Base-by-base conservation (phyloP, 2,113 vertebrate species). In the Carassius gibelio region DNA sequence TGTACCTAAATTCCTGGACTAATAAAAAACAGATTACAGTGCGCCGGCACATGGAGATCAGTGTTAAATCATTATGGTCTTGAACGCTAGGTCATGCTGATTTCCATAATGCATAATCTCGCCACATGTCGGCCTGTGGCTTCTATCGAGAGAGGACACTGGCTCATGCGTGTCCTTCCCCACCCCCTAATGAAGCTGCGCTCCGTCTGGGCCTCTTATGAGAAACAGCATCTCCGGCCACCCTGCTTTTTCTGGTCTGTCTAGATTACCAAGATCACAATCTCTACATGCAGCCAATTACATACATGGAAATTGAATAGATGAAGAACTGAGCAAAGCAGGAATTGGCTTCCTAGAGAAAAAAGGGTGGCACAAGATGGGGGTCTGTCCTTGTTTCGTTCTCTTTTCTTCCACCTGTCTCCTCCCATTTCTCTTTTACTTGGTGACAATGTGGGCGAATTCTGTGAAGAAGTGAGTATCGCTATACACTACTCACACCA, bases 1-100 rank as follows among this genome's bases (percentile, higher is more conserved):
- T 95, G 94, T 92, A 94, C 93, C 93, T 93, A 94, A 91, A 79
- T 89, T 92, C 89, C 88, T 21, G 87, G 92, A 93, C 90, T 91
- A 93, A 94, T 95, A 95, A 95, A 94, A 93, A 90, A 91, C 91
- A 85, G 82, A 84, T 52, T 83, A 89, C 92, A 93, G 93, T 93
- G 88, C 90, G 93, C 88, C 89, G 92, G 89, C 92, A 89, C 88
- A 89, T 89, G 90, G 93, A 93, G 94, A 92, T 94, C 89, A 93
- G 93, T 93, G 93, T 94, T 94, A 94, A 94, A 95, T 94, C 94
- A 94, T 96, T 95, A 96, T 94, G 93, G 92, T 93, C 88, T 83
- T 91, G 94, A 94, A 90, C 90, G 88, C 91, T 89, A 91, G 88
- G 91, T 92, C 94, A 94, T 95, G 92, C 91, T 96, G 93, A 95